Evolutionary conservation across 2,888 invertebrate genomes (phyloP).

Genomic region (Sarcophaga subvicina): DNA sequence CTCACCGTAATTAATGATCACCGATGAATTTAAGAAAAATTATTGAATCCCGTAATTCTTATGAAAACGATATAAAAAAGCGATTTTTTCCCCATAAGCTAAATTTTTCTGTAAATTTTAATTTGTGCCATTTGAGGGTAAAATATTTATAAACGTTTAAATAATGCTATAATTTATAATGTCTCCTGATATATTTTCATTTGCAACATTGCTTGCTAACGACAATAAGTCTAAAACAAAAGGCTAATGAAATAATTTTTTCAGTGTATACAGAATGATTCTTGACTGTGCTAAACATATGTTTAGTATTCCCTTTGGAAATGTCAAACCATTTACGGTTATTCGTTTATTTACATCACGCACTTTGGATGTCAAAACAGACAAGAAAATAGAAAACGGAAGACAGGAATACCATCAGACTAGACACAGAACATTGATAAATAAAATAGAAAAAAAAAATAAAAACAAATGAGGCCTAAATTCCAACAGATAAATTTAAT

Average conservation of each 20-base stretch:
- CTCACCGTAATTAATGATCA: too few relatives aligned
- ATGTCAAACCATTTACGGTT: slow-evolving; percentile 9
- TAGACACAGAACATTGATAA: slow-evolving; percentile 34
- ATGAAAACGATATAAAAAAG: too few relatives aligned
- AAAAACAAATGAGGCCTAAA: slow-evolving; percentile 66
- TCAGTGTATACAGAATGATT: neutral
- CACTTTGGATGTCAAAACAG: neutral
- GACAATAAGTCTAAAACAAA: too few relatives aligned
- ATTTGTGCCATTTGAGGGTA: too few relatives aligned
- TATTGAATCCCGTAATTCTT: too few relatives aligned
- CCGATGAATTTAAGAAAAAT: too few relatives aligned
- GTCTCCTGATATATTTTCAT: too few relatives aligned
- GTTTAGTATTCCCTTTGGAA: neutral
- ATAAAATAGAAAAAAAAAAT: slow-evolving; percentile 29
- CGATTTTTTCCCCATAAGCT: too few relatives aligned
- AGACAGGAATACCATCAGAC: slow-evolving; percentile 47
- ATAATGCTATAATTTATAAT: too few relatives aligned
- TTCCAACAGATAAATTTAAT: slow-evolving; percentile 64
- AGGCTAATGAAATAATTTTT: neutral
- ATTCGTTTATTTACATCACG: slow-evolving; percentile 5
- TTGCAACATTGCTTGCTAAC: too few relatives aligned
- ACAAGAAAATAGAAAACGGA: slow-evolving; percentile 7
- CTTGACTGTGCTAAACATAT: slow-evolving; percentile 22
- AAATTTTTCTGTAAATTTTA: too few relatives aligned
- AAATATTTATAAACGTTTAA: too few relatives aligned